These are phyloP conservation scores for Brachyrhaphis roseni DNA, from an alignment of 2,797 vertebrate species.

Conservation along the genomic window DNA sequence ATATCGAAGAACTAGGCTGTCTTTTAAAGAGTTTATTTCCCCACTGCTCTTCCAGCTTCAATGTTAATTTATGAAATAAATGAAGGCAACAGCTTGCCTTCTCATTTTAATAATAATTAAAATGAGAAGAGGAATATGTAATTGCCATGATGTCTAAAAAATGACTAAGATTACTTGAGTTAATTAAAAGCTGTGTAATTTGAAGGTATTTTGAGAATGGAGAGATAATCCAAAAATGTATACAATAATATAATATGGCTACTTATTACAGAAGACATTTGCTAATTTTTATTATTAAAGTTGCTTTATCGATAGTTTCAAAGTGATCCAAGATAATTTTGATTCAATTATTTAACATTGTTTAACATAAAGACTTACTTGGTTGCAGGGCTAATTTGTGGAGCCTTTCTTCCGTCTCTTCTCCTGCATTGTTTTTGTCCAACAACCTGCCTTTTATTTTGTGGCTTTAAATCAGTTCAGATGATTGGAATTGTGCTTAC, in stretches of 20 bases:
- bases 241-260: constrained; percentile 11
- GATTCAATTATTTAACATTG: not conserved
- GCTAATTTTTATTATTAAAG: not conserved
- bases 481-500: constrained; percentile 30
- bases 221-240: constrained; percentile 54
- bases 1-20: constrained; percentile 28
- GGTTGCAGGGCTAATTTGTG: not conserved
- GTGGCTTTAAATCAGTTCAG: constrained; percentile 41
- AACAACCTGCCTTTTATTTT: not conserved
- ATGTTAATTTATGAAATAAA: constrained; percentile 62
- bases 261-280: constrained; percentile 26
- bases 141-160: constrained; percentile 67
- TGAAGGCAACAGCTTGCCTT: constrained; percentile 41
- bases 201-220: constrained; percentile 52
- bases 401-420: not conserved
- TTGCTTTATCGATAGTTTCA: constrained; percentile 30
- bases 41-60: not conserved
- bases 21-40: not conserved
- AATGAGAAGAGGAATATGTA: constrained; percentile 54
- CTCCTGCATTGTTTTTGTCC: not conserved
- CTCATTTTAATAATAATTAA: constrained; percentile 66
- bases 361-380: not conserved
- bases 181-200: constrained; percentile 72
- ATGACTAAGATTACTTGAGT: constrained; percentile 67
- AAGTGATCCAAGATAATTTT: constrained; percentile 1